Percentiles rank a stretch among this genome's conserved stretches.
Evolutionary conservation across 2,113 vertebrate species (phyloP).

Genomic region (Pogonocichla stellata): DNA sequence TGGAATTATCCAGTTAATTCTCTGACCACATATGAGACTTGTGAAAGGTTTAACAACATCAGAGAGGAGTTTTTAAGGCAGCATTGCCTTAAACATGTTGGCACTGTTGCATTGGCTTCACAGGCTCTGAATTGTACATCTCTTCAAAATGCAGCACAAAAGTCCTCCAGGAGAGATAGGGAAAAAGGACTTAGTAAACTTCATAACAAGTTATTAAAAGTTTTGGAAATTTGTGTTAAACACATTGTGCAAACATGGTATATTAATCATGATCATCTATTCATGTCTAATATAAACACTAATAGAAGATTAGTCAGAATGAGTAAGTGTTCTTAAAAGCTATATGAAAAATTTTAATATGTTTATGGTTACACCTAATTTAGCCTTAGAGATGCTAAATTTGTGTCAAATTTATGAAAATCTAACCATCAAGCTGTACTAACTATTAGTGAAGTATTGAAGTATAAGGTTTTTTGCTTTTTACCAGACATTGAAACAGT

Average conservation of each 20-base stretch:
- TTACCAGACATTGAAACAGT: neutral
- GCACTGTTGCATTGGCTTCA: neutral
- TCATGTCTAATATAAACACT: neutral
- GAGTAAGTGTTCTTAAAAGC: neutral
- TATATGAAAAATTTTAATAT: neutral
- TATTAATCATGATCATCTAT: neutral
- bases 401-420: neutral
- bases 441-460: neutral
- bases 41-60: slow-evolving; percentile 8
- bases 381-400: neutral
- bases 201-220: neutral
- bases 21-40: neutral
- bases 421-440: neutral
- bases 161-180: neutral
- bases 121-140: neutral
- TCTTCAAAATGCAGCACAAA: neutral
- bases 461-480: neutral
- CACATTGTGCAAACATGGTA: neutral
- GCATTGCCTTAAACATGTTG: neutral
- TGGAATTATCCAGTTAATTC: slow-evolving; percentile 42
- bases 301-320: neutral
- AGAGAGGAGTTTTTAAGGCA: slow-evolving; percentile 3
- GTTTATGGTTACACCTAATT: neutral
- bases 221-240: neutral
- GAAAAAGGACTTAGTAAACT: neutral